A percentile compares a stretch with the other conserved stretches of the same genome.
These are phyloP conservation scores for Melinopterus prodromus DNA, from an alignment of 2,888 invertebrate genomes.

Conservation along the genomic window DNA sequence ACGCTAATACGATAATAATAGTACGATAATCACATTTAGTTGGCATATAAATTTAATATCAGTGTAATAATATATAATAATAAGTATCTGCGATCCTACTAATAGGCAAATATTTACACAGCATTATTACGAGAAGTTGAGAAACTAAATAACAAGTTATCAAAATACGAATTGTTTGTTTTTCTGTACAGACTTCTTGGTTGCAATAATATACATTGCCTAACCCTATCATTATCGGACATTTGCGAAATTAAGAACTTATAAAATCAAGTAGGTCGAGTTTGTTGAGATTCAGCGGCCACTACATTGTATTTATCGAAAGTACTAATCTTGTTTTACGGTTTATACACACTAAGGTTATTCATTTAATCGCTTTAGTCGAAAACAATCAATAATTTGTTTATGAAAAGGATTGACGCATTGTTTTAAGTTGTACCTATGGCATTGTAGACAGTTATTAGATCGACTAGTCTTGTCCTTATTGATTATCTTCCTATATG, in stretches of 20 bases:
- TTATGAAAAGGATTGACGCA: neutral
- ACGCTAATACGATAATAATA: too few relatives aligned
- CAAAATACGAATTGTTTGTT: too few relatives aligned
- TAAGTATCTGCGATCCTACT: too few relatives aligned
- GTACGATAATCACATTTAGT: too few relatives aligned
- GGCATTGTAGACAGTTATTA: neutral
- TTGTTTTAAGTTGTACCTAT: neutral
- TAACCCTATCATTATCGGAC: neutral
- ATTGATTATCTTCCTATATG: too few relatives aligned
- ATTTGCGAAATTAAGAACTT: neutral
- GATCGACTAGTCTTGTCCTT: neutral
- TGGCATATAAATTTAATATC: too few relatives aligned
- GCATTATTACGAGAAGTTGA: too few relatives aligned
- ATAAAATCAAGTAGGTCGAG: neutral
- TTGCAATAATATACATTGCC: neutral
- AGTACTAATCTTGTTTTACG: neutral
- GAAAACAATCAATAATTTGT: neutral
- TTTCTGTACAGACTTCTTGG: too few relatives aligned
- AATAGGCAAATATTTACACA: too few relatives aligned
- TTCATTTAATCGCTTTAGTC: neutral
- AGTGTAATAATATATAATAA: too few relatives aligned
- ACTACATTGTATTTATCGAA: neutral
- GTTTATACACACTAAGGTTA: neutral
- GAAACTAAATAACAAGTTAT: too few relatives aligned
- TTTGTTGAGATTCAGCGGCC: neutral